phyloP scores from a whole-genome alignment of 2,888 invertebrate species.

The Smittia aterrima region DNA sequence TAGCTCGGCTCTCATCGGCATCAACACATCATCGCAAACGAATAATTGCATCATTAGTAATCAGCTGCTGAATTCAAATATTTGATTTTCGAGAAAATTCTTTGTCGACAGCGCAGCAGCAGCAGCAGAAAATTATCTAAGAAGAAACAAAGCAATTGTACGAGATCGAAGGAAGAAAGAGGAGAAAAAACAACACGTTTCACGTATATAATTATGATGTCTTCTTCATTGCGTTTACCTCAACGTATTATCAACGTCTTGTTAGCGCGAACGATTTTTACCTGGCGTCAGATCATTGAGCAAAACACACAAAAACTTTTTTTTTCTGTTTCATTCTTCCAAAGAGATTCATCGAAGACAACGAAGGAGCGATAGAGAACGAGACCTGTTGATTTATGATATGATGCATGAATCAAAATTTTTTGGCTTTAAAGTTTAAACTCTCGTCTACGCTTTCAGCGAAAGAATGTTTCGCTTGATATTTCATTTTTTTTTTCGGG shows the following conservation, averaged over 20 bases:
- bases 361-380: background rate
- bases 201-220: slow-evolving; percentile 37
- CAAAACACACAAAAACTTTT: slow-evolving; percentile 14
- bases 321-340: background rate
- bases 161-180: background rate
- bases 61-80: slow-evolving; percentile 7
- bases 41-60: background rate
- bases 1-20: background rate
- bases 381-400: slow-evolving; percentile 32
- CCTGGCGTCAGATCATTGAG: slow-evolving; percentile 38
- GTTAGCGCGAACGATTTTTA: slow-evolving; percentile 22
- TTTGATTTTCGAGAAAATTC: background rate
- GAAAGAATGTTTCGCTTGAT: background rate
- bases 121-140: background rate
- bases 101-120: background rate
- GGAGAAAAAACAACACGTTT: slow-evolving; percentile 31
- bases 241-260: slow-evolving; percentile 39
- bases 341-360: background rate
- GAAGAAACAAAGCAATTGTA: background rate
- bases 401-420: slow-evolving; percentile 20
- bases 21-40: background rate
- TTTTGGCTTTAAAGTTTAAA: background rate
- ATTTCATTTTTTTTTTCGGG: background rate
- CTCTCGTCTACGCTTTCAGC: too few species aligned
- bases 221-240: slow-evolving; percentile 29